A percentile compares a stretch with the other conserved stretches of the same genome.
phyloP scores from a whole-genome alignment of 1,140 invertebrate species.

The Leucophenga varia region DNA sequence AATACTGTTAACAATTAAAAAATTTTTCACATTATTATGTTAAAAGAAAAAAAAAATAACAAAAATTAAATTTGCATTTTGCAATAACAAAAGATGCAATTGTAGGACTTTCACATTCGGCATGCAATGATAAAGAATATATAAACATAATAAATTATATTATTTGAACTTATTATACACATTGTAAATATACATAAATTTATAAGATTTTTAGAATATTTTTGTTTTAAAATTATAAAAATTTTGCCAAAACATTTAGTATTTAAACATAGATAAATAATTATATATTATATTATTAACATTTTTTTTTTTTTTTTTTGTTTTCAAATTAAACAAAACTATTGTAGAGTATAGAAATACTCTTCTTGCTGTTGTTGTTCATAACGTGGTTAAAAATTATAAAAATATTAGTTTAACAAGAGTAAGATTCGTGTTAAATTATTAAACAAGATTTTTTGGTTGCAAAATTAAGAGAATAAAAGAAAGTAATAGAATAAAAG shows the following conservation, averaged over 20 bases:
- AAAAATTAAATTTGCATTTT: slow-evolving; percentile 19
- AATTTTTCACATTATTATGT: neutral
- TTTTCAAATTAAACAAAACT: slow-evolving; percentile 23
- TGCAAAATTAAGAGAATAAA: slow-evolving; percentile 44
- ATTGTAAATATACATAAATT: too few species aligned
- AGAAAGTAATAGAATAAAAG: slow-evolving; percentile 18
- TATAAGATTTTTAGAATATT: too few species aligned
- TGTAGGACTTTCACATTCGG: slow-evolving; percentile 17
- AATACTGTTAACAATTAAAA: slow-evolving; percentile 29
- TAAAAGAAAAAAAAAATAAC: slow-evolving; percentile 19
- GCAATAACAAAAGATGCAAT: slow-evolving; percentile 33
- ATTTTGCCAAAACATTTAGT: too few species aligned
- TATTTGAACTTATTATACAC: too few species aligned
- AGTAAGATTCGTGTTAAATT: too few species aligned
- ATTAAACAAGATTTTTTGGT: slow-evolving; percentile 22
- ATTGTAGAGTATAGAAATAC: slow-evolving; percentile 50
- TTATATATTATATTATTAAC: too few species aligned
- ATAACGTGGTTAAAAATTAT: slow-evolving; percentile 23
- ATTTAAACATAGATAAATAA: slow-evolving; percentile 32
- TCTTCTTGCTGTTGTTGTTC: slow-evolving; percentile 37
- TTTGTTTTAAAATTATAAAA: slow-evolving; percentile 25
- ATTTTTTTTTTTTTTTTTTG: slow-evolving; percentile 15
- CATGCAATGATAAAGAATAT: slow-evolving; percentile 37
- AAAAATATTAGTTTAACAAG: slow-evolving; percentile 33
- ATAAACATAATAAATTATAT: slow-evolving; percentile 13